Percentiles rank a stretch among this genome's conserved stretches.
These are phyloP conservation scores for Micronycteris hirsuta DNA, from an alignment of 2,113 vertebrate species.

Conservation along the genomic window DNA sequence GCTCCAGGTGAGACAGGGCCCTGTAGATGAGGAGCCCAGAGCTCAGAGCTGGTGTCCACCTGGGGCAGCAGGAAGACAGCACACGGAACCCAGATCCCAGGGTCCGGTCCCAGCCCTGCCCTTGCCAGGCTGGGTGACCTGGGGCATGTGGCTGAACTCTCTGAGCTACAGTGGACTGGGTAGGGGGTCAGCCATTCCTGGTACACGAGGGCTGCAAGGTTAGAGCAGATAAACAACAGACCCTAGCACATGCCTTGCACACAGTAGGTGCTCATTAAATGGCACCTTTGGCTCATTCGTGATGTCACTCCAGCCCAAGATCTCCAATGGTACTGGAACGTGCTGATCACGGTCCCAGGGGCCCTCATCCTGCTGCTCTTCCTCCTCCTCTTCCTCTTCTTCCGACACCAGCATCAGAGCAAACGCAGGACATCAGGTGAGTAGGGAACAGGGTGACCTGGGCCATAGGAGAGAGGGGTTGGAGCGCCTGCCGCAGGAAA, in stretches of 20 bases:
- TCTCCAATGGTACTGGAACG: fast-evolving
- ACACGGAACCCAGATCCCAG: background rate
- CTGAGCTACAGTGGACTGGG: background rate
- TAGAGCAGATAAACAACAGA: background rate
- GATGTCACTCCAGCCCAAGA: background rate
- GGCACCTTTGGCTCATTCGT: fast-evolving
- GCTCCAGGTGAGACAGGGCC: background rate
- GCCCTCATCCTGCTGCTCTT: background rate
- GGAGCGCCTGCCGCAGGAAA: background rate
- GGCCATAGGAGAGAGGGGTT: fast-evolving
- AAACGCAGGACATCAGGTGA: background rate
- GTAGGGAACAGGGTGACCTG: fast-evolving
- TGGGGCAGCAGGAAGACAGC: background rate
- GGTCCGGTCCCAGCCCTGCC: background rate
- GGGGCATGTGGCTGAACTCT: fast-evolving
- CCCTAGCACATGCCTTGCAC: fast-evolving
- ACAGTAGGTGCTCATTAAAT: background rate
- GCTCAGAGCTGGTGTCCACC: background rate
- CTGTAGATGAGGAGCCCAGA: background rate
- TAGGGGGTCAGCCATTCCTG: fast-evolving
- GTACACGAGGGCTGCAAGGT: fast-evolving
- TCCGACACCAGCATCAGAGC: fast-evolving
- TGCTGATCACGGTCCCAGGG: fast-evolving
- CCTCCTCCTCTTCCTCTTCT: background rate
- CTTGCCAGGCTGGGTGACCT: background rate